Percentiles rank a stretch among this genome's conserved stretches.
These are phyloP conservation scores for Leucopsar rothschildi DNA, from an alignment of 2,113 vertebrate species.

Conservation along the genomic window DNA sequence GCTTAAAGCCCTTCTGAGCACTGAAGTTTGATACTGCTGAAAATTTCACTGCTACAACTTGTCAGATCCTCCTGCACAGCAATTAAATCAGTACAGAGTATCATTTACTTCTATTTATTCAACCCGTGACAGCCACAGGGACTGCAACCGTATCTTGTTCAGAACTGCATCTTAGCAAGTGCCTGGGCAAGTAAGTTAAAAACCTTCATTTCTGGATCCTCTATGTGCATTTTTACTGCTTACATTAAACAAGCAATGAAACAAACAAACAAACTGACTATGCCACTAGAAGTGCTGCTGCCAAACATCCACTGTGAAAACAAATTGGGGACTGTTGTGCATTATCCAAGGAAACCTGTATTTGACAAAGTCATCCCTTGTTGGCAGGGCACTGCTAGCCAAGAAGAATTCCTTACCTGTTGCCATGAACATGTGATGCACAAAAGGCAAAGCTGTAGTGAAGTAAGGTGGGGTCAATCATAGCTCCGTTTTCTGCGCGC, in stretches of 20 bases:
- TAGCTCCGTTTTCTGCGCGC: conserved; percentile 95
- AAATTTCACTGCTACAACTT: conserved; percentile 12
- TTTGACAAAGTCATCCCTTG: conserved; percentile 44
- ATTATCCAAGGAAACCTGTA: conserved; percentile 53
- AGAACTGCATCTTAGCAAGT: not conserved
- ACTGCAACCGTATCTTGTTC: not conserved
- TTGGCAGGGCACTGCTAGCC: conserved; percentile 18
- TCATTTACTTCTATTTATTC: not conserved
- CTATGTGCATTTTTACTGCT: conserved; percentile 46
- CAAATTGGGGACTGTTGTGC: conserved; percentile 38
- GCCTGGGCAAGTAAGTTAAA: conserved; percentile 20
- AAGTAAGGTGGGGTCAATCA: conserved; percentile 98
- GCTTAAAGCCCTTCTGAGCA: conserved; percentile 22
- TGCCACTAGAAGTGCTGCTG: conserved; percentile 47
- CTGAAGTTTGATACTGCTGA: conserved; percentile 1
- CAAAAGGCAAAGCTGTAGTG: conserved; percentile 99
- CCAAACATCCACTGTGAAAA: conserved; percentile 56
- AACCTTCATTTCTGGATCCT: conserved; percentile 5
- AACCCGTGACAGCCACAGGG: not conserved
- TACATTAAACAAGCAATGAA: conserved; percentile 48
- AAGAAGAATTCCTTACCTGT: conserved; percentile 81
- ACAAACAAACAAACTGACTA: conserved; percentile 60
- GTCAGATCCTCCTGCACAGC: not conserved
- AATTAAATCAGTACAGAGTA: not conserved
- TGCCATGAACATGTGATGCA: conserved; percentile 96